phyloP scores from a whole-genome alignment of 92 coral and sea anemone genomes.

The Pocillopora meandrina region DNA sequence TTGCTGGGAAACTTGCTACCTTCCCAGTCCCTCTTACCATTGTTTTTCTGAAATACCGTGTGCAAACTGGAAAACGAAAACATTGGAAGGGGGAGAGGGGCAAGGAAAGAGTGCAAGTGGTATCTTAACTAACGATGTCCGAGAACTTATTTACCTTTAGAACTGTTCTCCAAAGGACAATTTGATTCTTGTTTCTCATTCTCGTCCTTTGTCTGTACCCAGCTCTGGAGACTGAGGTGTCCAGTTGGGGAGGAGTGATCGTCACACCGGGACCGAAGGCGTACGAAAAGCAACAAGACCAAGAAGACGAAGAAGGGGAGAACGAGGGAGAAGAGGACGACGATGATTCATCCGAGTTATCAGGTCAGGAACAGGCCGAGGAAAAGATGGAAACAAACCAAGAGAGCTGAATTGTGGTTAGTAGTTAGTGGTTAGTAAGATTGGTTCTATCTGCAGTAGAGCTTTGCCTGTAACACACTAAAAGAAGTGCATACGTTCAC shows the following conservation, averaged over 20 bases:
- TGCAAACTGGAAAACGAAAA: no score
- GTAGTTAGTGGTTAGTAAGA: background rate
- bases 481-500: background rate
- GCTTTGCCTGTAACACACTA: background rate
- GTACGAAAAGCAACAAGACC: conserved; percentile 90
- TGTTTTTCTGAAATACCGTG: no score
- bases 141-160: background rate
- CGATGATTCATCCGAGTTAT: conserved; percentile 54
- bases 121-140: no score
- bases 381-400: conserved; percentile 83
- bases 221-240: conserved; percentile 92
- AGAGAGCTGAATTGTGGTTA: conserved; percentile 20
- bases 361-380: conserved; percentile 64
- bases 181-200: background rate
- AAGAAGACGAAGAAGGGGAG: conserved; percentile 90
- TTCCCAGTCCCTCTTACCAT: no score
- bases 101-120: no score
- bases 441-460: no score
- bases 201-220: background rate
- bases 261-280: conserved; percentile 96
- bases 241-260: conserved; percentile 99
- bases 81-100: no score
- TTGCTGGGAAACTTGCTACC: no score
- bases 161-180: no score
- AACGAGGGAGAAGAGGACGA: conserved; percentile 80